phyloP scores from a whole-genome alignment of 2,113 vertebrate genomes.

The Nerophis ophidion region DNA sequence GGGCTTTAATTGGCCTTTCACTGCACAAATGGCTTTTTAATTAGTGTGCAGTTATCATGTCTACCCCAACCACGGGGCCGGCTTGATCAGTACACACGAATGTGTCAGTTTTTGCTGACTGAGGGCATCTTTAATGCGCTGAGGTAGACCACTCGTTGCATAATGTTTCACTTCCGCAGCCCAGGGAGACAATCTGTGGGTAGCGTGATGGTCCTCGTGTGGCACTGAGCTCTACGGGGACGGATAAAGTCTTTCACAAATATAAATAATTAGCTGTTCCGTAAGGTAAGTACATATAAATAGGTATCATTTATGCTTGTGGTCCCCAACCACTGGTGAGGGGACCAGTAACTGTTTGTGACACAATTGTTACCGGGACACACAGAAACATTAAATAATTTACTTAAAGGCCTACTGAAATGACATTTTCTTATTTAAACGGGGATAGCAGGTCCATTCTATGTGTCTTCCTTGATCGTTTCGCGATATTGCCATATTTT shows the following conservation, averaged over 20 bases:
- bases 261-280: conserved; percentile 4
- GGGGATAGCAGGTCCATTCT: too few relatives aligned
- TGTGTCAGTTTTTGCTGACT: conserved; percentile 59
- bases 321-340: too few relatives aligned
- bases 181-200: conserved; percentile 44
- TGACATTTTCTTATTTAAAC: too few relatives aligned
- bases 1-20: conserved; percentile 72
- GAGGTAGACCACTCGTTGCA: conserved; percentile 53
- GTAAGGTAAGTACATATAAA: neutral
- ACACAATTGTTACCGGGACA: too few relatives aligned
- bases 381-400: too few relatives aligned
- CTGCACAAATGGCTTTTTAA: conserved; percentile 71
- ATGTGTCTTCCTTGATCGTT: too few relatives aligned
- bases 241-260: conserved; percentile 22
- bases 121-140: conserved; percentile 60
- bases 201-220: conserved; percentile 39
- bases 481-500: too few relatives aligned
- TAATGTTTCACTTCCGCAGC: conserved; percentile 37
- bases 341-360: too few relatives aligned
- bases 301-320: too few relatives aligned
- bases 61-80: conserved; percentile 50
- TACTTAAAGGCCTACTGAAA: too few relatives aligned
- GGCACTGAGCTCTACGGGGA: conserved; percentile 19
- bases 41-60: conserved; percentile 64
- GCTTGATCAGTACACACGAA: conserved; percentile 49